Evolutionary conservation across 2,888 invertebrate genomes (phyloP), one percentile per base, ranked within the genome.

Genomic region (Acleris emargana): DNA sequence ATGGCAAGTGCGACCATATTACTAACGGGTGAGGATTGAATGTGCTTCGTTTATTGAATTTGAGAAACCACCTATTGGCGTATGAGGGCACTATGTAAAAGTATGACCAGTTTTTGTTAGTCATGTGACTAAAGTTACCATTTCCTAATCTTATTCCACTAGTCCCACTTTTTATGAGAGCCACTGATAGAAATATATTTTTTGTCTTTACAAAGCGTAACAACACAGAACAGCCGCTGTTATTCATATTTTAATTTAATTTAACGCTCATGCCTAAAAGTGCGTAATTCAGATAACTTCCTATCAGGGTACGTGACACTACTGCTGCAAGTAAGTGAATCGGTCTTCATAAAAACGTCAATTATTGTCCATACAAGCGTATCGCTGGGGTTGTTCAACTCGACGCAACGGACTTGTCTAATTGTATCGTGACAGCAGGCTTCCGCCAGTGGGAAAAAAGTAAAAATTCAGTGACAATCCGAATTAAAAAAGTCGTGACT

Each of bases 401-500:
- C 22, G 38, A 51, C 57, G 64, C 64, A 55, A 50, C 50, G 22
- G 22, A 64, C 50, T 38, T 52, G 61, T 60, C 66, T 51, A 61
- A 61, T 47, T 66, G 66, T 61, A 52, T 57, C 61, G 66, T 61
- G 66, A 66, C 66, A n/a, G 51, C 28, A 47, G 6, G 66, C 52
- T 66, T 66, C 66, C 66, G 66, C 57, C 32, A 52, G 61, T 5
- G 28, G 54, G 50, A 58, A 66, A 66, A 61, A 61, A 22, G 59
- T 42, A 32, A 54, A 59, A 55, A 60, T 60, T 17, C 22, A 57
- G 52, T 45, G 61, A 66, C 66, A 57, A 61, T 55, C 50, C 32
- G 51, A 51, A 47, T 61, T 61, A 51, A 60, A 66, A 66, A 47
- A 57, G 47, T 66, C 66, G 66, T 66, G 66, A 66, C 66, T 61